Evolutionary conservation across 2,888 invertebrate species (phyloP).

Genomic region (Drosophila mayaguana): DNA sequence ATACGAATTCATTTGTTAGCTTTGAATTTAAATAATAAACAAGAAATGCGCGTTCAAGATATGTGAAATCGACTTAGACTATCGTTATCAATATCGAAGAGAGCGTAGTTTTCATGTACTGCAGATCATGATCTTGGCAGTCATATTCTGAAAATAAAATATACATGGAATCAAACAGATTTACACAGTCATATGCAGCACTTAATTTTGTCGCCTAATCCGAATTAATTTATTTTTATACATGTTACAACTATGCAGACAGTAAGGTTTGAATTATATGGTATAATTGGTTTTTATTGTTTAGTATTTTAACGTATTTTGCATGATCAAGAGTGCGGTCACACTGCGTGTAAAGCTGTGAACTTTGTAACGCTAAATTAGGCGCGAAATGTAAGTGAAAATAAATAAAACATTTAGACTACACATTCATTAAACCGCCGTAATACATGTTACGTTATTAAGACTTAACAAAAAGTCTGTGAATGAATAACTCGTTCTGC

Average conservation of each 20-base stretch:
- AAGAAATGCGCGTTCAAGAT: background rate
- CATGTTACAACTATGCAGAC: background rate
- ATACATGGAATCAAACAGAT: background rate
- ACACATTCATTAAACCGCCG: too few species aligned
- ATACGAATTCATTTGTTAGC: background rate
- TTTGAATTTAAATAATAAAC: conserved; percentile 1
- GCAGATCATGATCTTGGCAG: background rate
- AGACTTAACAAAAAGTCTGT: background rate
- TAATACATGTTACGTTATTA: too few species aligned
- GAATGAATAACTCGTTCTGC: background rate
- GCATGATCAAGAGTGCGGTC: conserved; percentile 7
- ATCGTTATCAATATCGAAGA: background rate
- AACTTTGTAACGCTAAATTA: conserved; percentile 35
- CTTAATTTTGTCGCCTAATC: background rate
- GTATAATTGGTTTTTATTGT: background rate
- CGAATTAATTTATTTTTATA: background rate
- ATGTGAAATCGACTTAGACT: background rate
- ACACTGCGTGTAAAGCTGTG: conserved; percentile 26
- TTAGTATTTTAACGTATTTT: conserved; percentile 11
- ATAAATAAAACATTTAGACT: conserved; percentile 8
- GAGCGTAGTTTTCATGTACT: background rate
- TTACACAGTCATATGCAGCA: background rate
- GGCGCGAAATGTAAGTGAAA: conserved; percentile 44
- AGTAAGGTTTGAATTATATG: background rate
- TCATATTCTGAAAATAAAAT: background rate